Percentiles rank a stretch among this genome's conserved stretches.
Conservation (phyloP, 2,797 vertebrate species). For the Myiothlypis chrysogaster region DNA sequence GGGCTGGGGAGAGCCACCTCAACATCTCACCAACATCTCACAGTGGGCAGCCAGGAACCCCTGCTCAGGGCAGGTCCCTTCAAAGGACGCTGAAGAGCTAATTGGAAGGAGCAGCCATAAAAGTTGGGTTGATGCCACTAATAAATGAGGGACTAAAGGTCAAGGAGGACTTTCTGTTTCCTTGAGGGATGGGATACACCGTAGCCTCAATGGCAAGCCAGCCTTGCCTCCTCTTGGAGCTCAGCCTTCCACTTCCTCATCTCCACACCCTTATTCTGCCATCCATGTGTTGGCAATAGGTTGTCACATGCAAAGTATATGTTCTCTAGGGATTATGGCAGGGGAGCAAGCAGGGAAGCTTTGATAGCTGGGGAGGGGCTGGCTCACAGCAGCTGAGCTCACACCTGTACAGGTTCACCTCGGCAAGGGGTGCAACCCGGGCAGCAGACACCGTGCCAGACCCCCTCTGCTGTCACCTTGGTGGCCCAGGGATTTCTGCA, state of each 20-base stretch:
- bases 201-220: not conserved
- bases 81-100: not conserved
- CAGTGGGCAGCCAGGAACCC: not conserved
- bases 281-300: not conserved
- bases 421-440: not conserved
- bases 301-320: not conserved
- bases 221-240: not conserved
- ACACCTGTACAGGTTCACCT: not conserved
- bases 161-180: not conserved
- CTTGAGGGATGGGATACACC: not conserved
- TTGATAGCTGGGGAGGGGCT: not conserved
- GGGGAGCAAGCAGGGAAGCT: not conserved
- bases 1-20: not conserved
- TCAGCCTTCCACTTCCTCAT: not conserved
- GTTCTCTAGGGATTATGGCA: not conserved
- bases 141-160: slow-evolving; percentile 30
- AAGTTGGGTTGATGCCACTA: not conserved
- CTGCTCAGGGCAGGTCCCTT: not conserved
- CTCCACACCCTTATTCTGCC: not conserved
- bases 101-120: not conserved
- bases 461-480: not conserved
- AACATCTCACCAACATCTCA: accelerated
- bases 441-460: not conserved
- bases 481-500: not conserved
- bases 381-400: not conserved